These are phyloP conservation scores for Mayetiola destructor DNA, from an alignment of 2,888 invertebrate genomes.

Conservation along the genomic window DNA sequence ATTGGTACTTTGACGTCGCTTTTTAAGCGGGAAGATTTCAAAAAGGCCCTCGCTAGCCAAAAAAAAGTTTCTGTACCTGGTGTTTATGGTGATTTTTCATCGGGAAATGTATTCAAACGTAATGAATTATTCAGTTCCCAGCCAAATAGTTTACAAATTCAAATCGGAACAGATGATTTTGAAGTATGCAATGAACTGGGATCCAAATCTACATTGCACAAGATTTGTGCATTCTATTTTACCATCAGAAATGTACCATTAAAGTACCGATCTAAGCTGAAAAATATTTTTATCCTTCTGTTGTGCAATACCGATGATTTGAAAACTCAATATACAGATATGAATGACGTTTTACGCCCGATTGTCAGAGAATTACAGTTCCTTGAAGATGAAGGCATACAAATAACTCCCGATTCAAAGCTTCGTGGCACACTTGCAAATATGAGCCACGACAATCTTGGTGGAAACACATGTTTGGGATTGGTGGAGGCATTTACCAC, in stretches of 20 bases:
- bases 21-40: neutral
- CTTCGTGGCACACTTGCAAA: neutral
- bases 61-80: neutral
- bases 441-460: neutral
- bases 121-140: neutral
- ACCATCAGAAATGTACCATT: neutral
- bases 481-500: neutral
- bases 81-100: neutral
- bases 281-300: neutral
- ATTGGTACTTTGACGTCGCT: neutral
- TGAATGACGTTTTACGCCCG: neutral
- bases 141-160: neutral
- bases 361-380: neutral
- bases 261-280: neutral
- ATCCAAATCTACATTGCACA: neutral
- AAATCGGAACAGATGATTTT: neutral
- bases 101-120: neutral
- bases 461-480: neutral
- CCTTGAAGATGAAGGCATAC: neutral
- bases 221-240: neutral
- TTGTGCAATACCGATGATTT: neutral
- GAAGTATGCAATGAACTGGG: neutral
- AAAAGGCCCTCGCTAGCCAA: neutral
- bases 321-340: neutral
- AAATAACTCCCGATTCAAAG: neutral